Evolutionary conservation across 2,797 vertebrate genomes (phyloP).

Genomic region (Scleropages formosus): DNA sequence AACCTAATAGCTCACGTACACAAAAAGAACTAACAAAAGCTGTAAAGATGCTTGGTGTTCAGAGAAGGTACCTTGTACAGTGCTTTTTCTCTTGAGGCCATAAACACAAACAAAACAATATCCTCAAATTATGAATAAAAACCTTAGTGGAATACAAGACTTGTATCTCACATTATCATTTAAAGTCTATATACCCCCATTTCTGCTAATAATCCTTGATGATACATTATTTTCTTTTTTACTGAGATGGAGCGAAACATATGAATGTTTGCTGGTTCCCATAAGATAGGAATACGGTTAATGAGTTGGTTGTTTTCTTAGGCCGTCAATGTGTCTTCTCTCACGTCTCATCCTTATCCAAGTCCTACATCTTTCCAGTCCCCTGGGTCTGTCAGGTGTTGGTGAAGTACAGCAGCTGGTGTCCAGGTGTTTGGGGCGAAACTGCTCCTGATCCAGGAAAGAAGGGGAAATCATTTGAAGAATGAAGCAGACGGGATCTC

Average conservation of each 20-base stretch:
- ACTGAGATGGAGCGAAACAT: neutral
- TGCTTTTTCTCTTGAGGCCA: no score
- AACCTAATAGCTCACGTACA: constrained; percentile 1
- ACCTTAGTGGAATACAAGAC: no score
- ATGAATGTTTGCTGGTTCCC: neutral
- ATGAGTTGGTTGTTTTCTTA: neutral
- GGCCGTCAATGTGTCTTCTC: neutral
- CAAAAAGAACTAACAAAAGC: neutral
- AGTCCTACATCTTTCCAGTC: neutral
- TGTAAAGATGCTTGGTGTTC: no score
- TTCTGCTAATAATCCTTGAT: no score
- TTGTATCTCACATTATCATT: no score
- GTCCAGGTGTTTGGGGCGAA: neutral
- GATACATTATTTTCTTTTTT: neutral
- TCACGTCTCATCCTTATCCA: neutral
- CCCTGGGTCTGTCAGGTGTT: neutral
- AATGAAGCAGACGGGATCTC: neutral
- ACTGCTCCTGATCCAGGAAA: neutral
- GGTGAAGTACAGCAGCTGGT: neutral
- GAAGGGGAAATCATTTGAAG: no score
- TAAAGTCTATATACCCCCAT: no score
- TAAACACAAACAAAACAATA: no score
- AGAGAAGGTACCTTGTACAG: no score
- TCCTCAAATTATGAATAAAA: no score
- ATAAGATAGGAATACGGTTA: neutral